phyloP scores from a whole-genome alignment of 2,888 invertebrate genomes.

The Neoitamus cyanurus region DNA sequence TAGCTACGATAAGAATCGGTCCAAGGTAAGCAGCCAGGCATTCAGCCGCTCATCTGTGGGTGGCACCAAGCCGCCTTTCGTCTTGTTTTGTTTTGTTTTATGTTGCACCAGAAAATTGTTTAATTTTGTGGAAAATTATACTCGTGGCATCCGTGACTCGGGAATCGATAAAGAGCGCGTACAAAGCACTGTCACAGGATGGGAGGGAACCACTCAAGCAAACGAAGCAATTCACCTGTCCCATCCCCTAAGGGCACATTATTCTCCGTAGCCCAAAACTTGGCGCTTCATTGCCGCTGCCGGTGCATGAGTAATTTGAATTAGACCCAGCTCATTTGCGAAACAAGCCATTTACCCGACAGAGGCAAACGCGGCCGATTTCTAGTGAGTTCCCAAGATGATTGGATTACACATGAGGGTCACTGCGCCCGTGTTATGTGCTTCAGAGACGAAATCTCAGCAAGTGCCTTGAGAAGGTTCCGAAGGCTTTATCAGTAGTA shows the following conservation, averaged over 20 bases:
- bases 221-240: background rate
- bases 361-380: background rate
- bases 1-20: conserved; percentile 80
- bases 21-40: conserved; percentile 69
- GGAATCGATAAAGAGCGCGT: conserved; percentile 9
- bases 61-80: background rate
- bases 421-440: background rate
- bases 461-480: background rate
- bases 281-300: background rate
- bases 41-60: background rate
- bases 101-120: background rate
- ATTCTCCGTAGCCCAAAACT: background rate
- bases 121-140: conserved; percentile 51
- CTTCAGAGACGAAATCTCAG: background rate
- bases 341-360: conserved; percentile 8
- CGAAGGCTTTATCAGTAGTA: background rate
- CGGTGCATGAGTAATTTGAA: conserved; percentile 44
- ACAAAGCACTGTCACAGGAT: background rate
- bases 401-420: conserved; percentile 23
- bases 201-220: background rate
- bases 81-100: background rate
- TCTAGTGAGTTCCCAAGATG: conserved; percentile 3
- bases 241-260: background rate
- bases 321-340: conserved; percentile 43
- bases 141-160: conserved; percentile 45